Conservation (phyloP, 2,113 vertebrate species). For the Misgurnus anguillicaudatus region DNA sequence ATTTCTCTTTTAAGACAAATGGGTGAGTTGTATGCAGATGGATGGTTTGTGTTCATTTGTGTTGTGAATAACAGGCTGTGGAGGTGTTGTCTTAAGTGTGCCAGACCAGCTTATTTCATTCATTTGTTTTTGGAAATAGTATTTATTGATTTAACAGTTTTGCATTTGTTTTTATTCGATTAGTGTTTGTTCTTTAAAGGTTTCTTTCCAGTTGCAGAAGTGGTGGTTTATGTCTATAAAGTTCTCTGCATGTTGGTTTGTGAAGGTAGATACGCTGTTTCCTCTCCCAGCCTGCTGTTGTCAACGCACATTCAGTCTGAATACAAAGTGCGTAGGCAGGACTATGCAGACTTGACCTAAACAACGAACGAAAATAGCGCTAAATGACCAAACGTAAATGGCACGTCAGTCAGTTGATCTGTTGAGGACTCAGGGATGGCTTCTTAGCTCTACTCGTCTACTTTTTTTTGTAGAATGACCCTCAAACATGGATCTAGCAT, state of each 20-base stretch:
- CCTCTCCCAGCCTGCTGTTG: conserved; percentile 12
- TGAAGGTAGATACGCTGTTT: conserved; percentile 16
- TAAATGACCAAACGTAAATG: conserved; percentile 23
- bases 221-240: background rate
- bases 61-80: background rate
- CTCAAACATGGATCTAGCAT: conserved; percentile 1
- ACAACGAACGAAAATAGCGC: background rate
- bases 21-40: background rate
- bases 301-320: background rate
- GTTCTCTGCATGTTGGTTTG: conserved; percentile 16
- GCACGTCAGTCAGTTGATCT: conserved; percentile 18
- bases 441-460: conserved; percentile 9
- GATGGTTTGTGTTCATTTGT: background rate
- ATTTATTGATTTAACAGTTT: conserved; percentile 51
- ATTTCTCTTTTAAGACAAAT: background rate
- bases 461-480: conserved; percentile 5
- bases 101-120: background rate
- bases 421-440: conserved; percentile 42
- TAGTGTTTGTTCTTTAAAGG: conserved; percentile 12
- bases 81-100: conserved; percentile 11
- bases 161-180: conserved; percentile 35
- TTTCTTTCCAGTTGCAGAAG: conserved; percentile 9
- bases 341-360: conserved; percentile 32
- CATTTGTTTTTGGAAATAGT: conserved; percentile 18
- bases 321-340: conserved; percentile 10